Evolutionary conservation across 2,888 invertebrate genomes (phyloP).

Genomic region (Orchestes rusci): DNA sequence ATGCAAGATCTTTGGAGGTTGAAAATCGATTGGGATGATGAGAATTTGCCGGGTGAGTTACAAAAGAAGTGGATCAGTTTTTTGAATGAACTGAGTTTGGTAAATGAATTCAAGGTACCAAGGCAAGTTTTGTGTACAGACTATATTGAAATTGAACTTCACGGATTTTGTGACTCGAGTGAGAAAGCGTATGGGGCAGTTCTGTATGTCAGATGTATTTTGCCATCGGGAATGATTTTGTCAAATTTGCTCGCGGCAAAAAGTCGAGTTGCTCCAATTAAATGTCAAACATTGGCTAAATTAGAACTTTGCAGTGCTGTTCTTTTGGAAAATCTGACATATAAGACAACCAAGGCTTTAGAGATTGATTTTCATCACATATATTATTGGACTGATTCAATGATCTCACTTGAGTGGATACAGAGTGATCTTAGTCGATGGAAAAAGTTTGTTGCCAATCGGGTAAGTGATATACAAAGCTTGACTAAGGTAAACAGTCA

Average conservation of each 20-base stretch:
- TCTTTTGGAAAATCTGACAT: neutral
- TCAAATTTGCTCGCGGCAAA: neutral
- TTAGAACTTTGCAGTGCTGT: neutral
- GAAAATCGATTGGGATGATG: neutral
- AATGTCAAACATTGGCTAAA: neutral
- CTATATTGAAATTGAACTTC: neutral
- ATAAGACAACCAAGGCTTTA: neutral
- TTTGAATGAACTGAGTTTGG: neutral
- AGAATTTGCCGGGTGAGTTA: neutral
- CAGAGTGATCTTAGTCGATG: neutral
- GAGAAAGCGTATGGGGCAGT: neutral
- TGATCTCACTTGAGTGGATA: neutral
- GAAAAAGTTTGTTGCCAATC: neutral
- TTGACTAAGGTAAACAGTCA: no score
- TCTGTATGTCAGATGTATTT: neutral
- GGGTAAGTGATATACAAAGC: no score
- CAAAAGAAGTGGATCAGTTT: neutral
- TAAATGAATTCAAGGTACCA: neutral
- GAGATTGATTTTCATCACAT: neutral
- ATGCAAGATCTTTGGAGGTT: neutral
- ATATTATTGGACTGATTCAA: neutral
- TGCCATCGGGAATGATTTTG: neutral
- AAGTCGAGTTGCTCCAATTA: neutral
- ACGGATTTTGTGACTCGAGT: neutral
- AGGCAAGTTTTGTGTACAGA: neutral